Evolutionary conservation across 2,888 invertebrate species (phyloP).

Genomic region (Papilio elwesi): DNA sequence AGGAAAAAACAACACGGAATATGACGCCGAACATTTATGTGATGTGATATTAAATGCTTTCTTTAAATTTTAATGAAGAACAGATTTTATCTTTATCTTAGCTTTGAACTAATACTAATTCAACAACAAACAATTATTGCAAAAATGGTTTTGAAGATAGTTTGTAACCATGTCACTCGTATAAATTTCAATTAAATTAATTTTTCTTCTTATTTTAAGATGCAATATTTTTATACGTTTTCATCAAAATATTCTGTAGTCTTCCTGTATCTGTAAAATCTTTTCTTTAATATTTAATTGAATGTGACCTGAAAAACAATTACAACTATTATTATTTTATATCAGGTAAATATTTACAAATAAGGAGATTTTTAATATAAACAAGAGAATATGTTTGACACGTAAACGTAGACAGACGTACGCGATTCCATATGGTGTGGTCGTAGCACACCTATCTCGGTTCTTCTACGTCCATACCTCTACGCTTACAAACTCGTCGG

Average conservation of each 20-base stretch:
- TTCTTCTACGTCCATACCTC: not conserved
- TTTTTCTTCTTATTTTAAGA: not conserved
- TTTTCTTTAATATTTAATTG: not conserved
- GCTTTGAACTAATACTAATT: not conserved
- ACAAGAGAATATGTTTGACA: not conserved
- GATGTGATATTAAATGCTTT: too few relatives aligned
- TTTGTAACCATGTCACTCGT: not conserved
- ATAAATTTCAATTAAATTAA: not conserved
- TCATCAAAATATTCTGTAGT: not conserved
- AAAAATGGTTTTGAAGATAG: not conserved
- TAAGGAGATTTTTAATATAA: not conserved
- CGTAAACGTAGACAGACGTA: too few relatives aligned
- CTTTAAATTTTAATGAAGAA: too few relatives aligned
- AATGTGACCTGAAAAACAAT: not conserved
- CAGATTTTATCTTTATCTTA: too few relatives aligned
- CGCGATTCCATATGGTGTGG: not conserved
- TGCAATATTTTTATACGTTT: not conserved
- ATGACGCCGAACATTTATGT: slow-evolving; percentile 85
- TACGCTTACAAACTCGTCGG: not conserved
- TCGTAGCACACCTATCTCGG: not conserved
- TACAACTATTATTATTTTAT: not conserved
- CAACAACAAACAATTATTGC: not conserved
- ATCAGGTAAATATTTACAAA: not conserved
- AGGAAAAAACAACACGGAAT: slow-evolving; percentile 86
- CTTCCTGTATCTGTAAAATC: not conserved